Evolutionary conservation across 2,888 invertebrate genomes (phyloP).

Genomic region (Chaitophorus viminalis): DNA sequence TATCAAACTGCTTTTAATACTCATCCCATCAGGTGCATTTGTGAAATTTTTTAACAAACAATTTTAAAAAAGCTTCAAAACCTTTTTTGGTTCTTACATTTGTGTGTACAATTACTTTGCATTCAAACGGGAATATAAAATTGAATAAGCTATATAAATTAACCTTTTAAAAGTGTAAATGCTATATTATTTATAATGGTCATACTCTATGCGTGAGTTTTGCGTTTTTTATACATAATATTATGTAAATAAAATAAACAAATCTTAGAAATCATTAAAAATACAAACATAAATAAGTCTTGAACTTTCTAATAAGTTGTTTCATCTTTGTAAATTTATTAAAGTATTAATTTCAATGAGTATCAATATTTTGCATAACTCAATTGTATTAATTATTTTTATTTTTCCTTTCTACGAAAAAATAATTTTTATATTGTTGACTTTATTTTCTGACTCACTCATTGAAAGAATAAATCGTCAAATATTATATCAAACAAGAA

Average conservation of each 20-base stretch:
- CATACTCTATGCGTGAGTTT: no score
- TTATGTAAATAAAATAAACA: neutral
- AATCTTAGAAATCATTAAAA: neutral
- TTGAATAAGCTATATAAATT: neutral
- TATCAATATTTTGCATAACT: no score
- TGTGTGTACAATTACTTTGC: neutral
- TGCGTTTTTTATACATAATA: no score
- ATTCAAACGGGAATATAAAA: neutral
- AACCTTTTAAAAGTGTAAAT: neutral
- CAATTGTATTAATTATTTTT: no score
- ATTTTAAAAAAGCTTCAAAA: no score
- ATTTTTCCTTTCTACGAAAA: neutral
- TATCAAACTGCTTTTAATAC: neutral
- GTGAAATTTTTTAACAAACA: neutral
- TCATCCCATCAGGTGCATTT: neutral
- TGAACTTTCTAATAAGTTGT: neutral
- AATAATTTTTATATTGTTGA: neutral
- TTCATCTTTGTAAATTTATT: neutral
- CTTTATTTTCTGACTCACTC: neutral
- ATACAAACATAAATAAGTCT: neutral
- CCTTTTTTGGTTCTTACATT: neutral
- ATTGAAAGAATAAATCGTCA: neutral
- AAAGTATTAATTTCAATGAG: no score
- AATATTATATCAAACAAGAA: neutral
- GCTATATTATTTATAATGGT: no score